Percentiles rank a stretch among this genome's conserved stretches.
Evolutionary conservation across 2,888 invertebrate species (phyloP).

Genomic region (Sinelater perroti): DNA sequence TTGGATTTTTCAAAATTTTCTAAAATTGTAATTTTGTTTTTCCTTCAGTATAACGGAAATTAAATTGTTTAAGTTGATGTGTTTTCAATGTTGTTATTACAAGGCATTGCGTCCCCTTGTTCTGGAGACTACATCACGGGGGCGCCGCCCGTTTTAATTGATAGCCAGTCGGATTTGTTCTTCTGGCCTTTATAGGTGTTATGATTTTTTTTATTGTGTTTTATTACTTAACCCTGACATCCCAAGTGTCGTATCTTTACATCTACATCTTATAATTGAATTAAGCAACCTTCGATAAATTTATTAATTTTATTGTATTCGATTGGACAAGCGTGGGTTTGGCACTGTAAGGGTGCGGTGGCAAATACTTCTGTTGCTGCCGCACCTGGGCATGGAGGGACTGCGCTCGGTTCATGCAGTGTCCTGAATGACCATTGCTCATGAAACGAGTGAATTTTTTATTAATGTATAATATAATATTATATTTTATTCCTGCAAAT

Average conservation of each 20-base stretch:
- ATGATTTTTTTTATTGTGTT: constrained; percentile 51
- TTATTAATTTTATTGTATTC: constrained; percentile 41
- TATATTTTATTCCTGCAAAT: constrained; percentile 82
- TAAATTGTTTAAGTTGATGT: constrained; percentile 59
- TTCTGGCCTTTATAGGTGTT: constrained; percentile 49
- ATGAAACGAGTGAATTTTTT: constrained; percentile 58
- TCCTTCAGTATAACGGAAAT: constrained; percentile 45
- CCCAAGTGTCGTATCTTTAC: constrained; percentile 56
- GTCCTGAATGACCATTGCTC: constrained; percentile 52
- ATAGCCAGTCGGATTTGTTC: constrained; percentile 38
- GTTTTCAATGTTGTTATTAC: constrained; percentile 48
- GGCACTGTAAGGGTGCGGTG: constrained; percentile 51
- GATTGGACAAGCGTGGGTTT: constrained; percentile 53
- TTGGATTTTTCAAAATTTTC: constrained; percentile 59
- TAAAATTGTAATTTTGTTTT: constrained; percentile 39
- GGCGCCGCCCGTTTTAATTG: constrained; percentile 47
- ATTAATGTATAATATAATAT: constrained; percentile 66
- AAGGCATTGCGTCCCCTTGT: constrained; percentile 54
- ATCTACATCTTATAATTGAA: constrained; percentile 41
- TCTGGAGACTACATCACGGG: constrained; percentile 58
- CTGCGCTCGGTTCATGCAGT: constrained; percentile 56
- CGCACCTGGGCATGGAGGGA: constrained; percentile 54
- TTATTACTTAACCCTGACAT: constrained; percentile 57
- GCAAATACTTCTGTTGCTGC: constrained; percentile 40
- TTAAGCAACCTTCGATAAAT: constrained; percentile 42